Conservation (phyloP, 2,888 invertebrate genomes). For the Drosophila anomalata region DNA sequence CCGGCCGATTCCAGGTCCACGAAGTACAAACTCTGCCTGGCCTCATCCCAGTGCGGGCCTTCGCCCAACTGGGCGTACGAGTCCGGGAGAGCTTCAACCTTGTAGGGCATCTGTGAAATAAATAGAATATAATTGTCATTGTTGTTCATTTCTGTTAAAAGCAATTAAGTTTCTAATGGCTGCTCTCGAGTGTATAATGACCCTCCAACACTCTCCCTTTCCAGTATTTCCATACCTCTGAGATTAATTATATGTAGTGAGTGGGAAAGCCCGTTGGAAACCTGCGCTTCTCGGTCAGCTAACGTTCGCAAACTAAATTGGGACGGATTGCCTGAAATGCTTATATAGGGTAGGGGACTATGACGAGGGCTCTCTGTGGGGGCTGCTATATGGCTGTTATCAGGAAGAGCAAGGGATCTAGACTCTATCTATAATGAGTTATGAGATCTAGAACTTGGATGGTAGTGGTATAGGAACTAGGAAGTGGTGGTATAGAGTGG, state of each 20-base stretch:
- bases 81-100: slow-evolving; percentile 81
- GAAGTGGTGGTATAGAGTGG: too few species aligned
- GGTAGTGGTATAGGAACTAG: too few species aligned
- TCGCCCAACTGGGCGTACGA: slow-evolving; percentile 86
- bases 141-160: not conserved
- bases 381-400: slow-evolving; percentile 19
- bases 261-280: slow-evolving; percentile 8
- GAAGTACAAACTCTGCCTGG: slow-evolving; percentile 87
- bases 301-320: slow-evolving; percentile 22
- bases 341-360: slow-evolving; percentile 18
- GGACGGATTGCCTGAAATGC: slow-evolving; percentile 3
- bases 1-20: slow-evolving; percentile 86
- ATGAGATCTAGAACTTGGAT: not conserved
- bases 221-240: slow-evolving; percentile 17
- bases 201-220: slow-evolving; percentile 5
- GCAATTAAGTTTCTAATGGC: slow-evolving; percentile 10
- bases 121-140: not conserved
- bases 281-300: slow-evolving; percentile 10
- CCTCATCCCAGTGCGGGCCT: slow-evolving; percentile 89
- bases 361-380: not conserved
- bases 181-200: not conserved
- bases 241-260: slow-evolving; percentile 19
- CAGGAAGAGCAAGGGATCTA: slow-evolving; percentile 7
- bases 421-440: slow-evolving; percentile 4
- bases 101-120: slow-evolving; percentile 81